A percentile compares a stretch with the other conserved stretches of the same genome.
These are phyloP conservation scores for Hylia prasina DNA, from an alignment of 2,113 vertebrate genomes.

Conservation along the genomic window DNA sequence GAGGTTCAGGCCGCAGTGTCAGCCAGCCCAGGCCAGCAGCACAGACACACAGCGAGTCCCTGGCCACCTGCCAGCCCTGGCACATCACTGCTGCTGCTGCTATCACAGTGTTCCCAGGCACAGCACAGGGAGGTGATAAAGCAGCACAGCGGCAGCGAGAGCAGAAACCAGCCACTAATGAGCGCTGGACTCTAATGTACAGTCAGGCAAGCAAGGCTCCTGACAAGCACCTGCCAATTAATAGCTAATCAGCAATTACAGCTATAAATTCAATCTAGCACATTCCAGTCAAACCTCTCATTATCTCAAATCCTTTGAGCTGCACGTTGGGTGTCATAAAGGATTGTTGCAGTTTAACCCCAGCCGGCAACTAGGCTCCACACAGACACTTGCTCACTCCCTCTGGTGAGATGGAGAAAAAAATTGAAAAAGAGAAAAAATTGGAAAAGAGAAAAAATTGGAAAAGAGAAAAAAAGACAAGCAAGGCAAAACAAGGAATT, in stretches of 20 bases:
- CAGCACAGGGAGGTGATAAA: background rate
- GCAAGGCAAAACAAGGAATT: background rate
- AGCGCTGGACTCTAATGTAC: background rate
- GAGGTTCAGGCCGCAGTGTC: background rate
- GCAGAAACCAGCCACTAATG: background rate
- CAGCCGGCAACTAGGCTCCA: background rate
- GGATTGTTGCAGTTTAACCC: background rate
- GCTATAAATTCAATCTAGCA: background rate
- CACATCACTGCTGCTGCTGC: background rate
- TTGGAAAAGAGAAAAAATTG: background rate
- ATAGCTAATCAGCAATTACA: background rate
- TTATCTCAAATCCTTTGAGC: background rate
- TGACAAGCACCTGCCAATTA: background rate
- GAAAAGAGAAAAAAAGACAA: background rate
- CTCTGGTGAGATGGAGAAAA: background rate
- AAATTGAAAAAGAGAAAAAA: background rate
- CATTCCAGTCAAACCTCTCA: background rate
- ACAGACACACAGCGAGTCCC: background rate
- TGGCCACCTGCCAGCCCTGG: background rate
- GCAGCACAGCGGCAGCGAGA: background rate
- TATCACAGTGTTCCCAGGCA: background rate
- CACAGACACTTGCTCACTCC: background rate
- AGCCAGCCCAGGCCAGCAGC: background rate
- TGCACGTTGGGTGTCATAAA: background rate
- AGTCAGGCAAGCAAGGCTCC: background rate